These are phyloP conservation scores for Gasteruption jaculator DNA, from an alignment of 2,888 invertebrate genomes.

Conservation along the genomic window DNA sequence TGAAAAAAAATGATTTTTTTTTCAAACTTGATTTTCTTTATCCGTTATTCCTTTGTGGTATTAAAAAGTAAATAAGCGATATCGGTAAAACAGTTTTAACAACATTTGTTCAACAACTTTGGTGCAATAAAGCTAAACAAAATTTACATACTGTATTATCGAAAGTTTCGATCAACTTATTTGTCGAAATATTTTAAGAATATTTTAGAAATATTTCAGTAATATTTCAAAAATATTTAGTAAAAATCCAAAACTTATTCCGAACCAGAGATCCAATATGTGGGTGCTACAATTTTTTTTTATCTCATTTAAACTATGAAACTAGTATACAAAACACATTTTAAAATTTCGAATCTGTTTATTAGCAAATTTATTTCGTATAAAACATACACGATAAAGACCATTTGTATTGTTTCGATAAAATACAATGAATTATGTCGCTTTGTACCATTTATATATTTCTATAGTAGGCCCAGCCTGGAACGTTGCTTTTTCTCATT, in stretches of 20 bases:
- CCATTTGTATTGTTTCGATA: slow-evolving; percentile 35
- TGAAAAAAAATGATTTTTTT: no score
- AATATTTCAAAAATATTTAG: neutral
- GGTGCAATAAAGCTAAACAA: no score
- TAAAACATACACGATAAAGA: slow-evolving; percentile 47
- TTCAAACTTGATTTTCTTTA: no score
- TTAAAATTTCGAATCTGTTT: slow-evolving; percentile 39
- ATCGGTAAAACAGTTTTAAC: no score
- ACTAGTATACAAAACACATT: slow-evolving; percentile 14
- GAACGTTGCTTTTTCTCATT: no score
- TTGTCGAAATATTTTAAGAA: no score
- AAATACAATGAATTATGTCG: slow-evolving; percentile 39
- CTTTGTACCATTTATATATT: slow-evolving; percentile 40
- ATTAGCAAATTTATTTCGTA: slow-evolving; percentile 49
- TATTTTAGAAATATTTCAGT: neutral
- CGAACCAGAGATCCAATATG: neutral
- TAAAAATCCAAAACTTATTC: neutral
- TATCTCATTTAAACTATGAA: neutral
- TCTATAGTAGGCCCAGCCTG: slow-evolving; percentile 45
- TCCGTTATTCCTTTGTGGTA: no score
- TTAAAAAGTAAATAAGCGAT: no score
- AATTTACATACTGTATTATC: no score
- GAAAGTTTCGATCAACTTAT: no score
- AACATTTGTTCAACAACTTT: no score
- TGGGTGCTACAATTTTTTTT: neutral